Evolutionary conservation across 2,797 vertebrate species (phyloP), one percentile per base, ranked within the genome.

Genomic region (Gymnoscopelus braueri): DNA sequence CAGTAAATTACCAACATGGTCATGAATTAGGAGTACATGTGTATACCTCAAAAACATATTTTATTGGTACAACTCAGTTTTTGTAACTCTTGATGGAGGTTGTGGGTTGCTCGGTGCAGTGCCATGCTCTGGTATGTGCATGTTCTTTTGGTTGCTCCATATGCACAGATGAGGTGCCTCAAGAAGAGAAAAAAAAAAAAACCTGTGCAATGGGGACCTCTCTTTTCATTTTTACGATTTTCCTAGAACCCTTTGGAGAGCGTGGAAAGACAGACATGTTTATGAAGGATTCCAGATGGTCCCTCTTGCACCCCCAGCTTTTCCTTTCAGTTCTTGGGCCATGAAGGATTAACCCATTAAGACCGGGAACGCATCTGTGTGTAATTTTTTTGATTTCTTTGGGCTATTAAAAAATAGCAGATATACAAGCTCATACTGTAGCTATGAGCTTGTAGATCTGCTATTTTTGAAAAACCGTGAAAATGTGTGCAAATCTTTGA

Each of bases 281-380:
- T 94, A 93, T 94, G 91, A 93, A 93, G 89, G 83, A 90, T 94
- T 94, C 93, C 94, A 95, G 94, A 94, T 94, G 94, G 93, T 91
- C 88, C 79, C 55, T 75, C 83, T 91, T 92, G 90, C 88, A 91
- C 90, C 88, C 89, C 90, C 88, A 89, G 85, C 87, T 90, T 91
- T 88, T 88, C 84, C 87, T 89, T 91, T 92, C 88, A 91, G 89
- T 91, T 91, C 84, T 85, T 82, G 79, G 84, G 86, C 92, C 91
- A 90, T 90, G 85, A 90, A 93, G 91, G 90, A 94, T 93, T 94
- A n/a, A n/a, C n/a, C n/a, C n/a, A n/a, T n/a, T n/a, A n/a, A n/a
- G n/a, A n/a, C n/a, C n/a, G n/a, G n/a, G n/a, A n/a, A n/a, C n/a
- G n/a, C n/a, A n/a, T n/a, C n/a, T n/a, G n/a, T n/a, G n/a, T n/a